Conservation (phyloP, 37 sponge, comb jelly and placozoan genomes). For the Beroe ovata region DNA sequence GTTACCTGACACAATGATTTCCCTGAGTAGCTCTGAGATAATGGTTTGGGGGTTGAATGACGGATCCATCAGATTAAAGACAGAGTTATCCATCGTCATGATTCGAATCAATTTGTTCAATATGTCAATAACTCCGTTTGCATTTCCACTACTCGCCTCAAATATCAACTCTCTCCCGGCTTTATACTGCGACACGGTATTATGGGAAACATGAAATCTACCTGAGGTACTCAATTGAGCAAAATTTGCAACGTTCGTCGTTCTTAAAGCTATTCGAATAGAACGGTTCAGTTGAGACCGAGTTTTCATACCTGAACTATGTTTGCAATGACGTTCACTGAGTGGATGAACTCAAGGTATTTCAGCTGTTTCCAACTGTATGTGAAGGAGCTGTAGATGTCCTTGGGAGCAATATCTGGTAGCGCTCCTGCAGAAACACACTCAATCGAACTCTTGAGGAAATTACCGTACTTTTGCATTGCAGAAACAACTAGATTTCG, state of each 20-base stretch:
- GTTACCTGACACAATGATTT: conserved; percentile 40
- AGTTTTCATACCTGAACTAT: neutral
- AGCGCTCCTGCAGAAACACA: conserved; percentile 14
- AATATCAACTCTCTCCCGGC: conserved; percentile 4
- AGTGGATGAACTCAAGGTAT: conserved; percentile 30
- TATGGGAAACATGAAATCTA: too few relatives aligned
- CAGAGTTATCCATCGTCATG: conserved; percentile 20
- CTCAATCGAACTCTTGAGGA: conserved; percentile 5
- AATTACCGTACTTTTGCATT: conserved; percentile 1
- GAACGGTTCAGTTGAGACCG: neutral
- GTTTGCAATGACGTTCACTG: conserved; percentile 15
- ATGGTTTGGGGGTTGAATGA: conserved; percentile 17
- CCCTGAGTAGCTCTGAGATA: conserved; percentile 1
- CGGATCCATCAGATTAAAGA: conserved; percentile 18
- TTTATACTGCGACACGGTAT: neutral
- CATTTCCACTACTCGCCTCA: neutral
- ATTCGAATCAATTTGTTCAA: conserved; percentile 1
- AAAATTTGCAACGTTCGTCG: neutral
- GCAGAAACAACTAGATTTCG: conserved; percentile 3
- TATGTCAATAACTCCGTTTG: conserved; percentile 25
- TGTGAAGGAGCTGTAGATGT: conserved; percentile 41
- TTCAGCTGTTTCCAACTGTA: conserved; percentile 41
- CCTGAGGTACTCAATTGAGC: too few relatives aligned
- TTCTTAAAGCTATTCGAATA: neutral
- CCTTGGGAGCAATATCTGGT: conserved; percentile 16